Conservation (phyloP, 2,888 invertebrate genomes). For the Archips xylosteana region DNA sequence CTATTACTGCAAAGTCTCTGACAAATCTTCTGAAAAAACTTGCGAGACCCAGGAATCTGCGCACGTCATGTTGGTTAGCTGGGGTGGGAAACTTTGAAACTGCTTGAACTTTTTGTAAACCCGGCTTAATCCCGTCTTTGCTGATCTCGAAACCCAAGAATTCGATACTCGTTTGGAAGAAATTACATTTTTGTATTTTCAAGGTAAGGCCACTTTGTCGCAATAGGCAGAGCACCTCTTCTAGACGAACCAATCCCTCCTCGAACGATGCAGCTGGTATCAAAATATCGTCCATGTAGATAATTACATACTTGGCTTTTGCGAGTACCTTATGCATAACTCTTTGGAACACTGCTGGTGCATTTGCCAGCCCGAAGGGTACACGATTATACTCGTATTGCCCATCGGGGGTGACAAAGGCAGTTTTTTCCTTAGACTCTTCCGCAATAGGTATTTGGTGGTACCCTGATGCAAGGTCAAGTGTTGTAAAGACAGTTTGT, state of each 20-base stretch:
- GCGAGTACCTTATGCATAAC: constrained; percentile 25
- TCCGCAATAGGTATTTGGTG: constrained; percentile 51
- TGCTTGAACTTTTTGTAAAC: too few relatives aligned
- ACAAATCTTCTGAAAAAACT: constrained; percentile 8
- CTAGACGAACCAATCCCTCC: neutral
- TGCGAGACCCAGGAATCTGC: neutral
- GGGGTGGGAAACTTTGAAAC: too few relatives aligned
- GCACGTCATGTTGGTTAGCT: too few relatives aligned
- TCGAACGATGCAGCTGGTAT: neutral
- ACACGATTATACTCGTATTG: constrained; percentile 50
- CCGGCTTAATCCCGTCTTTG: too few relatives aligned
- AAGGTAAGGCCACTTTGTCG: neutral
- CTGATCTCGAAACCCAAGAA: neutral
- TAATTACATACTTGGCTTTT: neutral
- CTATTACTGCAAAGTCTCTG: neutral
- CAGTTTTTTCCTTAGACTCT: constrained; percentile 50
- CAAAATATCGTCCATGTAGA: constrained; percentile 1
- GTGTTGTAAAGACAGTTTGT: constrained; percentile 47
- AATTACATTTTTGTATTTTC: neutral
- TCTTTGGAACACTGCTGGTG: constrained; percentile 42
- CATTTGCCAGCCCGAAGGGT: constrained; percentile 33
- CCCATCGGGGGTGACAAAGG: constrained; percentile 53
- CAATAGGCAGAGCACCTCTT: neutral
- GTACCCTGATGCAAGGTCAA: constrained; percentile 50
- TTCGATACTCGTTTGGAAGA: neutral